A percentile compares a stretch with the other conserved stretches of the same genome.
Conservation (phyloP, 2,113 vertebrate genomes). For the Romanogobio albipinnatus region DNA sequence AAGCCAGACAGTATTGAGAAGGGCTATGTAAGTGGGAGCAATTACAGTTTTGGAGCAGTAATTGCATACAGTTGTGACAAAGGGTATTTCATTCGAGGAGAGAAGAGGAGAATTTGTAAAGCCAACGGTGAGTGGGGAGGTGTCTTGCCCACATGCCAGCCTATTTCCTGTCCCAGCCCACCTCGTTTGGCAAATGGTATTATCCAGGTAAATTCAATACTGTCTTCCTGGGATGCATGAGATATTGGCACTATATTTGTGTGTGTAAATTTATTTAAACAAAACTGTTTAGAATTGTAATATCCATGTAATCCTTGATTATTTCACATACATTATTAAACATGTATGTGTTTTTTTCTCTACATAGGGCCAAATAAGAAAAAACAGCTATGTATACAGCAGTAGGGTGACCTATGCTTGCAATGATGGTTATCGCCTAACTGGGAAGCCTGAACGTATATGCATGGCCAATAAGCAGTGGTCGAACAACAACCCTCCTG, state of each 20-base stretch:
- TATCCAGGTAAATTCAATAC: constrained; percentile 78
- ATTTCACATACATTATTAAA: neutral
- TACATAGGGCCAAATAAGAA: constrained; percentile 69
- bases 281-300: neutral
- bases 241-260: neutral
- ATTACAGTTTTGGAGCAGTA: constrained; percentile 94
- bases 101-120: constrained; percentile 92
- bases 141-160: constrained; percentile 85
- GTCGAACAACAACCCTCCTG: constrained; percentile 83
- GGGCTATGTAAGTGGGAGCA: constrained; percentile 87
- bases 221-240: neutral
- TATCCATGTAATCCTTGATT: neutral
- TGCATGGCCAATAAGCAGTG: constrained; percentile 95
- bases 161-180: constrained; percentile 85
- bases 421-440: constrained; percentile 82
- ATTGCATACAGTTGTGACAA: constrained; percentile 94
- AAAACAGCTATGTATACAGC: constrained; percentile 81
- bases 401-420: constrained; percentile 85
- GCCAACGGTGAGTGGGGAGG: constrained; percentile 93
- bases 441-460: constrained; percentile 80
- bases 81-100: constrained; percentile 91
- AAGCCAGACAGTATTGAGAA: constrained; percentile 82
- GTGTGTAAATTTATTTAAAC: neutral
- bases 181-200: constrained; percentile 84
- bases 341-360: constrained; percentile 3